Evolutionary conservation across 2,797 vertebrate genomes (phyloP).

Genomic region (Sebastiscus albofasciatus): DNA sequence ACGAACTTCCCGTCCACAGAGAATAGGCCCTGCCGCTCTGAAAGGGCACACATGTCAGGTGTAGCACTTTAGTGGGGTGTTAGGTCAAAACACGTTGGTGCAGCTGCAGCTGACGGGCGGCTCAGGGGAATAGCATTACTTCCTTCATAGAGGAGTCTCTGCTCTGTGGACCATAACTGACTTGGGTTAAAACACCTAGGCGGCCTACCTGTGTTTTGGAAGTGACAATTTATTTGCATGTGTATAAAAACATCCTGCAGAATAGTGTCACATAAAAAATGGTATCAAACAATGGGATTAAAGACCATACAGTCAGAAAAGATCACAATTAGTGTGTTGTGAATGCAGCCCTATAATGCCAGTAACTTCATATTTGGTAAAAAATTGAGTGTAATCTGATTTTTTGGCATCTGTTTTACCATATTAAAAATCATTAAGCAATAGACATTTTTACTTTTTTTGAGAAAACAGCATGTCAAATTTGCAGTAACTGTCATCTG

Average conservation of each 20-base stretch:
- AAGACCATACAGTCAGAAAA: not conserved
- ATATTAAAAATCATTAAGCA: not conserved
- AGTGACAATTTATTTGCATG: not conserved
- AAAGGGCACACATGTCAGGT: constrained; percentile 61
- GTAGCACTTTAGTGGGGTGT: constrained; percentile 28
- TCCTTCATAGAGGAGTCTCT: constrained; percentile 35
- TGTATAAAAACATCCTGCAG: not conserved
- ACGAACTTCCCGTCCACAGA: constrained; percentile 58
- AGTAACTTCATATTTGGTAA: too few species aligned
- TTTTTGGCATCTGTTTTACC: too few species aligned
- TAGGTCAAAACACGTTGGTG: constrained; percentile 51
- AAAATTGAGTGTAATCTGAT: too few species aligned
- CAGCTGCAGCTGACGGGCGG: constrained; percentile 54
- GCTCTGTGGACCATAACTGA: constrained; percentile 34
- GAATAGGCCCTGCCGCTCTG: constrained; percentile 44
- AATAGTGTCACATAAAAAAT: not conserved
- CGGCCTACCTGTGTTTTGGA: constrained; percentile 18
- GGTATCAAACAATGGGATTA: not conserved
- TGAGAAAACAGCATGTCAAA: not conserved
- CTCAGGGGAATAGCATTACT: constrained; percentile 47
- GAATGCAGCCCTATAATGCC: too few species aligned
- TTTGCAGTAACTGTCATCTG: too few species aligned
- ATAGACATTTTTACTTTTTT: not conserved
- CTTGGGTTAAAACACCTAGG: not conserved
- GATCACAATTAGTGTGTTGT: not conserved